Conservation (phyloP, 2,888 invertebrate genomes). For the Chalcosyrphus nemorum region DNA sequence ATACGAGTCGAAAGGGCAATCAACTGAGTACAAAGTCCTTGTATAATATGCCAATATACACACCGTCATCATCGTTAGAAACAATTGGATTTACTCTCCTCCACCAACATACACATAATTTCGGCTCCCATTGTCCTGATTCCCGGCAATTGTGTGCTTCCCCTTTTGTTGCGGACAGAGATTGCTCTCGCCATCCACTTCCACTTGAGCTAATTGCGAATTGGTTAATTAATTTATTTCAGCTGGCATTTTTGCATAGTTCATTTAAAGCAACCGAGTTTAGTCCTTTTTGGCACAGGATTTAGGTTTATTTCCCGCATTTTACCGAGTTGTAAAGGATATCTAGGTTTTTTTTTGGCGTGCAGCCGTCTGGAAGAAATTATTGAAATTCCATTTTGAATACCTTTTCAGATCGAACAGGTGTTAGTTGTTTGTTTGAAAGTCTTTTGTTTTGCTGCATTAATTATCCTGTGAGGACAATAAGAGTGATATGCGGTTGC, state of each 20-base stretch:
- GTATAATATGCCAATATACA: background rate
- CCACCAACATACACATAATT: constrained; percentile 31
- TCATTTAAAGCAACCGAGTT: background rate
- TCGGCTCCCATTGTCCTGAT: constrained; percentile 32
- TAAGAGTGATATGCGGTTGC: constrained; percentile 19
- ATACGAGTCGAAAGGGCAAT: constrained; percentile 39
- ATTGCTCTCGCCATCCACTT: background rate
- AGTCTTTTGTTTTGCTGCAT: background rate
- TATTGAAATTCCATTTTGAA: constrained; percentile 27
- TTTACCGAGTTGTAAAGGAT: constrained; percentile 24
- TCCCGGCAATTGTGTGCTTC: too few relatives aligned
- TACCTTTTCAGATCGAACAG: constrained; percentile 8
- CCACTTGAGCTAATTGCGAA: constrained; percentile 45
- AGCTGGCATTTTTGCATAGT: background rate
- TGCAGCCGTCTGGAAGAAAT: constrained; percentile 3
- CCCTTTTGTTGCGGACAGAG: background rate
- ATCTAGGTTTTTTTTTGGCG: constrained; percentile 4
- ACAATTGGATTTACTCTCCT: constrained; percentile 46
- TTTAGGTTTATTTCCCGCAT: constrained; percentile 9
- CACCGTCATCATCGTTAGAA: background rate
- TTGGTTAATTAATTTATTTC: constrained; percentile 52
- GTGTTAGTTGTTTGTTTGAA: constrained; percentile 27
- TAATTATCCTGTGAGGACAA: constrained; percentile 2
- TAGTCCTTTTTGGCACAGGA: constrained; percentile 4
- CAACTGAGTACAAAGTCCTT: constrained; percentile 2